Evolutionary conservation across 1,140 invertebrate genomes (phyloP).

Genomic region (Aphelinus certus): DNA sequence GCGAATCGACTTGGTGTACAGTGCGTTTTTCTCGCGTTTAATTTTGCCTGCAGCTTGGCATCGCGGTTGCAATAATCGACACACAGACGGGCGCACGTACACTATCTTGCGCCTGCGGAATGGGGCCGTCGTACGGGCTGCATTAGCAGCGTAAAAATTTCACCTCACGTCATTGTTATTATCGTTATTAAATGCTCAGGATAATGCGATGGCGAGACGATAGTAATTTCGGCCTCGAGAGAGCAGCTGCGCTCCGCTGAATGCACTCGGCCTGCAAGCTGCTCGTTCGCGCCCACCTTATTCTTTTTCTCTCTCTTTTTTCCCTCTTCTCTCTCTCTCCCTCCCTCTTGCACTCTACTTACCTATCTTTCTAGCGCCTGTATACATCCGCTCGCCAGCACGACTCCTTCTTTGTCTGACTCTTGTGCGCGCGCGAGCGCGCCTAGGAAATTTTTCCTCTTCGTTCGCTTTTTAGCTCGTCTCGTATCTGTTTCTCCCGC

Average conservation of each 20-base stretch:
- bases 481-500: not conserved
- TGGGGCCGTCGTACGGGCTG: conserved; percentile 36
- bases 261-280: conserved; percentile 47
- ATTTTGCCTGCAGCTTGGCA: not conserved
- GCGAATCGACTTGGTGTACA: too few relatives aligned
- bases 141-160: conserved; percentile 52
- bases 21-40: too few relatives aligned
- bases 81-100: too few relatives aligned
- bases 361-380: too few relatives aligned
- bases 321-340: conserved; percentile 7
- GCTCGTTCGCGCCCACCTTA: conserved; percentile 39
- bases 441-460: not conserved
- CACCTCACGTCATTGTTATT: conserved; percentile 52
- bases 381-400: too few relatives aligned
- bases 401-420: too few relatives aligned
- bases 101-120: not conserved
- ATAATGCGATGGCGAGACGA: conserved; percentile 34
- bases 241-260: conserved; percentile 42
- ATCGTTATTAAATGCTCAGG: conserved; percentile 52
- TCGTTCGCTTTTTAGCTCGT: not conserved
- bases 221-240: conserved; percentile 37
- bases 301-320: not conserved
- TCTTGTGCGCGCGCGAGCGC: too few relatives aligned
- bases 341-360: conserved; percentile 32
- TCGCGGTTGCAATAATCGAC: not conserved